These are phyloP conservation scores for Platycnemis pennipes DNA, from an alignment of 2,888 invertebrate genomes.

Conservation along the genomic window DNA sequence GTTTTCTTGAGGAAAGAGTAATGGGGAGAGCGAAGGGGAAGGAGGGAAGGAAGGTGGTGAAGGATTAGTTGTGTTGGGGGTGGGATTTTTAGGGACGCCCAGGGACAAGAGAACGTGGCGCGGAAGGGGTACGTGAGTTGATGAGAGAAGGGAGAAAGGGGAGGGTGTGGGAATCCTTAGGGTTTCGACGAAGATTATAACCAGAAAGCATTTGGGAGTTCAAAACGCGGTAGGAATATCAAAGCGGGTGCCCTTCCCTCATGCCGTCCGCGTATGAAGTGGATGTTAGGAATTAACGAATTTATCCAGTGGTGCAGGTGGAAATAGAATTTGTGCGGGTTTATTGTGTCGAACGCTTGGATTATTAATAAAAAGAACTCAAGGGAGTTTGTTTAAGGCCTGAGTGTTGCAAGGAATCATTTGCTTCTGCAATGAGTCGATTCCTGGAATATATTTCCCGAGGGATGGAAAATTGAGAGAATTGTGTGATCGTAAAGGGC, in stretches of 20 bases:
- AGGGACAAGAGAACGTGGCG: neutral
- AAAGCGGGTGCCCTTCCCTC: neutral
- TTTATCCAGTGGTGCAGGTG: neutral
- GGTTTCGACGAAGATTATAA: conserved; percentile 53
- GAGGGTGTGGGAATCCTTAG: conserved; percentile 44
- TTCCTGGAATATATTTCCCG: too few relatives aligned
- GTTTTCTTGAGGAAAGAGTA: neutral
- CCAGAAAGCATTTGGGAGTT: conserved; percentile 41
- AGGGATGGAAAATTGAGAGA: too few relatives aligned
- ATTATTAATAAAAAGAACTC: neutral
- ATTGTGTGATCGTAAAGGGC: too few relatives aligned
- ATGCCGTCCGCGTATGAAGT: neutral
- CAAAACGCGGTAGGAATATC: conserved; percentile 22
- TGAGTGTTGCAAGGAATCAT: neutral
- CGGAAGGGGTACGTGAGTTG: conserved; percentile 32
- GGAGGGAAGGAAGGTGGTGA: neutral
- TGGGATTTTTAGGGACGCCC: conserved; percentile 2
- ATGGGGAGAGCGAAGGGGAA: neutral
- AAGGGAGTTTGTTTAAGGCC: neutral
- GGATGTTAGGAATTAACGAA: conserved; percentile 26
- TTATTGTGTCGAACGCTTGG: neutral
- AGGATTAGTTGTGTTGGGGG: neutral
- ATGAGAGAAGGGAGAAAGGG: neutral
- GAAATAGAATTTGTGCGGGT: neutral
- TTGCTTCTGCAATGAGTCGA: too few relatives aligned